phyloP scores from a whole-genome alignment of 2,113 vertebrate genomes.

The Scophthalmus maximus region DNA sequence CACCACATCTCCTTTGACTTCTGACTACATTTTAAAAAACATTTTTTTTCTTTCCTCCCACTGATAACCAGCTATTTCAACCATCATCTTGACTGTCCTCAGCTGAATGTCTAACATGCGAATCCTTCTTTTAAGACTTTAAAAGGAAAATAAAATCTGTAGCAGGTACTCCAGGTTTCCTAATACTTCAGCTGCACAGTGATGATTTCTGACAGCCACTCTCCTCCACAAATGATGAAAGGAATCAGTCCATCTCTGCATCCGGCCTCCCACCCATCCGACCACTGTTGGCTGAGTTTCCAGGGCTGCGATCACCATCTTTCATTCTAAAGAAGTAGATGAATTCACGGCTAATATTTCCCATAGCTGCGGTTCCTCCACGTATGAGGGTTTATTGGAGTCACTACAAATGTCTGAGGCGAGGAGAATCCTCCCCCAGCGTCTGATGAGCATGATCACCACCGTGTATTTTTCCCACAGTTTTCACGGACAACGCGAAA shows the following conservation, averaged over 20 bases:
- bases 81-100: background rate
- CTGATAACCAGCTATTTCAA: slow-evolving; percentile 12
- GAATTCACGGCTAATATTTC: slow-evolving; percentile 10
- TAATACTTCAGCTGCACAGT: background rate
- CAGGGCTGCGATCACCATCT: background rate
- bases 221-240: slow-evolving; percentile 15
- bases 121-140: background rate
- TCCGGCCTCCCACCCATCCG: slow-evolving; percentile 10
- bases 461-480: slow-evolving; percentile 41
- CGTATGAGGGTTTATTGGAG: slow-evolving; percentile 5
- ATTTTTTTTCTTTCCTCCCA: background rate
- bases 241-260: background rate
- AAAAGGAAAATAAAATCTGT: background rate
- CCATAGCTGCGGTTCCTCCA: background rate
- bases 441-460: slow-evolving; percentile 42
- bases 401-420: slow-evolving; percentile 5
- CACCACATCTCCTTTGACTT: slow-evolving; percentile 18
- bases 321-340: slow-evolving; percentile 9
- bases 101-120: background rate
- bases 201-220: slow-evolving; percentile 2
- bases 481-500: slow-evolving; percentile 44
- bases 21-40: slow-evolving; percentile 1
- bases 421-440: background rate
- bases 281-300: slow-evolving; percentile 14
- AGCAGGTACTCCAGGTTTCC: background rate